Base-by-base conservation (phyloP, 2,888 invertebrate genomes). In the Morpho helenor region DNA sequence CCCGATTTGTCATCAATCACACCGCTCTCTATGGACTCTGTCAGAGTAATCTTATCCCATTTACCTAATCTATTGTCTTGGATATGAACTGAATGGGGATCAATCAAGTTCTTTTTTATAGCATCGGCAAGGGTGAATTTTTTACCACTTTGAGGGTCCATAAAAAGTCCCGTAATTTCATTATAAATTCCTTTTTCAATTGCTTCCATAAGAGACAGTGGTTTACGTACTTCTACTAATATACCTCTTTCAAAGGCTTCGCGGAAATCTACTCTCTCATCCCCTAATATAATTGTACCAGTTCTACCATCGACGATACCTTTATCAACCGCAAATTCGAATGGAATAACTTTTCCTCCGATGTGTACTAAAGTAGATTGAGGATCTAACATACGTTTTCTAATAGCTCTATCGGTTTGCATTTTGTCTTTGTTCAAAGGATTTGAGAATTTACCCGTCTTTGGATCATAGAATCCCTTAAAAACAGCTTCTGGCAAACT, bases 401-500 rank as follows among this genome's bases (percentile, higher is more conserved):
- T 94, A 73, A 97, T 95, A 56, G 98, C 97, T 70, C 95, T 94
- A 81, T 96, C 95, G 54, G 96, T 94, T 66, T 94, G 94, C 62
- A 97, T 83, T 76, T 95, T 94, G 79, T 96, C 95, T 69, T 94
- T 94, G n/a, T 94, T 95, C 71, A 94, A 92, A 3, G 96, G 94
- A 77, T 95, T 95, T 44, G 94, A 94, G 74, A 97, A 96, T 73
- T 95, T 94, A 50, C 97, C 97, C 43, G 95, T 94, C 70, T 93
- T 93, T 0, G 96, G 95, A 87, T 98, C 96, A 74, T 97, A 97
- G 64, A 96, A 93, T n/a, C 97, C 97, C 83, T 96, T 95, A 73
- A 95, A 95, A n/a, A 98, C 95, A 2, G 97, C 97, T 85, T 97
- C 97, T 0, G 96, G 96, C 40, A 97, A 89, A 61, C 96, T 96